Evolutionary conservation across 2,888 invertebrate genomes (phyloP).

Genomic region (Athetis lepigone): DNA sequence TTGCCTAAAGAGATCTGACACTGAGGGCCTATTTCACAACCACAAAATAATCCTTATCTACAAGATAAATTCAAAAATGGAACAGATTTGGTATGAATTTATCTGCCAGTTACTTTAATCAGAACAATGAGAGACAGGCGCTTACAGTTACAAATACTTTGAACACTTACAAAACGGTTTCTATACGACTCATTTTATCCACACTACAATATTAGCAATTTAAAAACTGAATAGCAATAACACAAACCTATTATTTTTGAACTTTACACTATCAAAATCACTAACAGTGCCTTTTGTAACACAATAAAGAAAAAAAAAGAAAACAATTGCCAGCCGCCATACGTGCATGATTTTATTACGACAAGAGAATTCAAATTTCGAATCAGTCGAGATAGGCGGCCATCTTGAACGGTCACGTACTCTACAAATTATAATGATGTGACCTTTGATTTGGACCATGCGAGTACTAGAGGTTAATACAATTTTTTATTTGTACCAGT

Average conservation of each 20-base stretch:
- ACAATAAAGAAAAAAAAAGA: conserved; percentile 53
- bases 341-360: conserved; percentile 87
- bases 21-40: too few relatives aligned
- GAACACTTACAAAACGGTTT: neutral
- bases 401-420: conserved; percentile 86
- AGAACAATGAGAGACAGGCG: too few relatives aligned
- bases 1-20: too few relatives aligned
- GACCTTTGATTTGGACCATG: conserved; percentile 85
- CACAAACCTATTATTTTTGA: neutral
- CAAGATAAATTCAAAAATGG: too few relatives aligned
- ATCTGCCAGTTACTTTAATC: too few relatives aligned
- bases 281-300: conserved; percentile 10
- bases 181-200: neutral
- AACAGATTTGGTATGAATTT: too few relatives aligned
- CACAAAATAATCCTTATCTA: too few relatives aligned
- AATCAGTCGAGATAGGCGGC: conserved; percentile 80
- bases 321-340: conserved; percentile 68
- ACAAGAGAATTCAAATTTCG: conserved; percentile 87
- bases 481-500: conserved; percentile 83
- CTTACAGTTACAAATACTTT: neutral
- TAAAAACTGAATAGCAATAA: neutral
- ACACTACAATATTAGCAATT: conserved; percentile 9
- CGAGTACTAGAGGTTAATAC: conserved; percentile 82
- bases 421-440: conserved; percentile 85
- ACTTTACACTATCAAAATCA: conserved; percentile 26